A percentile compares a stretch with the other conserved stretches of the same genome.
phyloP scores from a whole-genome alignment of 2,888 invertebrate genomes.

The Agonopterix arenella region DNA sequence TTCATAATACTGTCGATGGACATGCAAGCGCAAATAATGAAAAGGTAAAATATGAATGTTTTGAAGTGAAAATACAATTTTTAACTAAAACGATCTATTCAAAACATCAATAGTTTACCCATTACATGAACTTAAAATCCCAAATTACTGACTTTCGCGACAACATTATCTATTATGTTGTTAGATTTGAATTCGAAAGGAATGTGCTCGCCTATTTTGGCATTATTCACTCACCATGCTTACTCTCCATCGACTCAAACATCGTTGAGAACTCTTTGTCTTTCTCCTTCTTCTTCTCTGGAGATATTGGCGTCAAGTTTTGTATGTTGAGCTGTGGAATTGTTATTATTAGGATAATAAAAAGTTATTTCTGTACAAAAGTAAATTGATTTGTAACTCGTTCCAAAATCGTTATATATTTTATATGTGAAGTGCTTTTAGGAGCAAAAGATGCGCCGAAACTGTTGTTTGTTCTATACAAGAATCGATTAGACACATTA shows the following conservation, averaged over 20 bases:
- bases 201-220: conserved; percentile 8
- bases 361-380: no score
- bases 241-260: conserved; percentile 87
- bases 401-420: no score
- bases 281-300: conserved; percentile 78
- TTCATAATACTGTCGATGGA: conserved; percentile 49
- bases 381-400: no score
- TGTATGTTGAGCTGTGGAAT: conserved; percentile 76
- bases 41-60: conserved; percentile 75
- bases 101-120: conserved; percentile 78
- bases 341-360: neutral
- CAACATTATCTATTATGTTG: conserved; percentile 7
- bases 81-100: conserved; percentile 25
- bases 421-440: no score
- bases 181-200: conserved; percentile 12
- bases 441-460: no score
- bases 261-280: conserved; percentile 85
- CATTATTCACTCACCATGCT: conserved; percentile 82
- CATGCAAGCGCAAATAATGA: conserved; percentile 72
- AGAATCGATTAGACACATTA: no score
- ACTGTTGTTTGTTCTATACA: no score
- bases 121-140: conserved; percentile 29
- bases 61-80: conserved; percentile 36
- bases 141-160: conserved; percentile 1
- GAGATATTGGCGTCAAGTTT: conserved; percentile 75